These are phyloP conservation scores for Otus sunia DNA, from an alignment of 2,113 vertebrate species.

Conservation along the genomic window DNA sequence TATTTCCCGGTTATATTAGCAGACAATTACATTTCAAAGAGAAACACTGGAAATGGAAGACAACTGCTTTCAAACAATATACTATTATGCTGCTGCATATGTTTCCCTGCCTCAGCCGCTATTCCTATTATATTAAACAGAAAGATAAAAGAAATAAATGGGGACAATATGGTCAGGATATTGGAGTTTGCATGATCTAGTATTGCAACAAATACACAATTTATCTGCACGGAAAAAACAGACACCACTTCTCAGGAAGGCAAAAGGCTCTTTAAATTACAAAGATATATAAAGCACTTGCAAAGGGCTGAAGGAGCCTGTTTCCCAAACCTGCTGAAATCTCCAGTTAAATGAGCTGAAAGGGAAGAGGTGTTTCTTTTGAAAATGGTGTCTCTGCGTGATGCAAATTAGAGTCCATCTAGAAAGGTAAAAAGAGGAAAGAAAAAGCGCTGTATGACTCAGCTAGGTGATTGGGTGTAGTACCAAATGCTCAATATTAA, in stretches of 20 bases:
- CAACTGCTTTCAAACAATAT: constrained; percentile 11
- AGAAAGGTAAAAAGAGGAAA: neutral
- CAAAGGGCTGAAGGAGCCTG: neutral
- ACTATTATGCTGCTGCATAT: neutral
- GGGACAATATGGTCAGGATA: constrained; percentile 9
- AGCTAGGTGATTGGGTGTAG: neutral
- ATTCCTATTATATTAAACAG: neutral
- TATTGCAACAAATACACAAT: neutral
- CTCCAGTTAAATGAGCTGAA: neutral
- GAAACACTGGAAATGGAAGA: constrained; percentile 20
- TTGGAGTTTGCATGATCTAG: neutral
- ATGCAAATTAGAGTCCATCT: neutral
- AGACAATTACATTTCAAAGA: constrained; percentile 47
- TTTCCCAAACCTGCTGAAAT: neutral
- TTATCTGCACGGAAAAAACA: neutral
- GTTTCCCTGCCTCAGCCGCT: constrained; percentile 1
- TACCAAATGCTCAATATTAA: neutral
- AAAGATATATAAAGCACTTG: neutral
- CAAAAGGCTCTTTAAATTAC: constrained; percentile 2
- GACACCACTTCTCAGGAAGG: neutral
- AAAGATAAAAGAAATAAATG: constrained; percentile 51
- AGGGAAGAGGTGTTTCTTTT: neutral
- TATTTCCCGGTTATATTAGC: neutral
- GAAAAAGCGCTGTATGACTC: constrained; percentile 16
- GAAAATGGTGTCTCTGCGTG: neutral